Base-by-base conservation (phyloP, 2,888 invertebrate species). In the Erynnis tages region DNA sequence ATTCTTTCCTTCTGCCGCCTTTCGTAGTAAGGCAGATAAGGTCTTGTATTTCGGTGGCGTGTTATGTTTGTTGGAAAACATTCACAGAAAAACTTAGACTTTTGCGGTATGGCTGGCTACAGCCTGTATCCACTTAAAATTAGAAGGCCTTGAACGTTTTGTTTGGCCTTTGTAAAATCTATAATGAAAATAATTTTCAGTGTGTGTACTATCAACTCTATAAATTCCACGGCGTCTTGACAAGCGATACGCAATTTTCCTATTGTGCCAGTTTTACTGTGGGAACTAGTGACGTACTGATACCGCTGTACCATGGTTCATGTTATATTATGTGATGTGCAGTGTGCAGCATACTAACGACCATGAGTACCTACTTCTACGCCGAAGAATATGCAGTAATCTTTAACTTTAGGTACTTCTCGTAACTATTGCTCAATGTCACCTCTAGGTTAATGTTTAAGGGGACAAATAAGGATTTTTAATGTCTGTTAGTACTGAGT, bases 241-340 rank as follows among this genome's bases (percentile, higher is more conserved):
- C 58, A 56, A 54, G 43, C 57, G 45, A 67, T 67, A 75, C 73
- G 73, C 73, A 76, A 76, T 82, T 80, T 82, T 79, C 78, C 78
- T 71, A 77, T 77, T 80, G 80, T 79, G 66, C 67, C 59, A 72
- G 66, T 34, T 50, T 17, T 14, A 62, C 69, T 79, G 82, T 83
- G 82, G 69, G 82, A 83, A 82, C 62, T 45, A 45, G 44, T 53
- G 55, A 41, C 27, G 46, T 56, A 52, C 43, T 37, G 41, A 56
- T 56, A 56, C 43, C 43, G 45, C 27, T 41, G 40, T 47, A 27
- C 37, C n/a, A n/a, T n/a, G n/a, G n/a, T 35, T 30, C 37, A 48
- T 19, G 35, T 43, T 43, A 49, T 49, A 34, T 50, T 50, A 43
- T 35, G 48, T 29, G 46, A 37, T 47, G 37, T 47, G 14, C 53